These are phyloP conservation scores for Octopus bimaculoides DNA, from an alignment of 1,140 invertebrate genomes.

Conservation along the genomic window DNA sequence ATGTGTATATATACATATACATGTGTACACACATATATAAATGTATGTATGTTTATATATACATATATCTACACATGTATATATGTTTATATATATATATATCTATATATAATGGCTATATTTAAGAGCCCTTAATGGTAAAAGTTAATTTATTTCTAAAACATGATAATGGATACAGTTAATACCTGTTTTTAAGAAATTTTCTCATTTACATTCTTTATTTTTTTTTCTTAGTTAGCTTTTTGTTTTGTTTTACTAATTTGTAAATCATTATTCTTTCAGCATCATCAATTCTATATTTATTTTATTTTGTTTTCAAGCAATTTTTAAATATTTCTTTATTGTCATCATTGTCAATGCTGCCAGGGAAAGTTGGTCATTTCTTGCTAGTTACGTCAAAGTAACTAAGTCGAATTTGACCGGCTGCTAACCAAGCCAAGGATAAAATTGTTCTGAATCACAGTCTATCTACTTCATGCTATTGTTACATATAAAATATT, in stretches of 20 bases:
- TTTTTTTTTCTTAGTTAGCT: too few species aligned
- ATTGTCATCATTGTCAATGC: constrained; percentile 4
- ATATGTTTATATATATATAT: background rate
- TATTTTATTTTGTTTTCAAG: too few species aligned
- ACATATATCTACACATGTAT: background rate
- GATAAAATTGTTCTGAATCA: constrained; percentile 6
- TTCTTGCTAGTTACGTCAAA: too few species aligned
- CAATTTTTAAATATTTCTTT: background rate
- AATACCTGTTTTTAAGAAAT: too few species aligned
- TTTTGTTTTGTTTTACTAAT: too few species aligned
- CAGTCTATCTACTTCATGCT: background rate
- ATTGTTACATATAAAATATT: background rate
- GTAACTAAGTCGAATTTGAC: background rate
- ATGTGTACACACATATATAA: background rate
- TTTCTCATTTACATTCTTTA: too few species aligned
- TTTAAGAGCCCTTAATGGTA: too few species aligned
- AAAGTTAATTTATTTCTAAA: too few species aligned
- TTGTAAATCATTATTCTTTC: too few species aligned
- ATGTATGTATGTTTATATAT: background rate
- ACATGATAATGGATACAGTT: too few species aligned
- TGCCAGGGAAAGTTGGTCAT: constrained; percentile 1
- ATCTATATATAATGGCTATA: too few species aligned
- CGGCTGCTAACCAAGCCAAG: background rate
- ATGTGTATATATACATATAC: background rate
- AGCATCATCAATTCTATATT: too few species aligned